A percentile compares a stretch with the other conserved stretches of the same genome.
Conservation (phyloP, 2,888 invertebrate species). For the Diploptera punctata region DNA sequence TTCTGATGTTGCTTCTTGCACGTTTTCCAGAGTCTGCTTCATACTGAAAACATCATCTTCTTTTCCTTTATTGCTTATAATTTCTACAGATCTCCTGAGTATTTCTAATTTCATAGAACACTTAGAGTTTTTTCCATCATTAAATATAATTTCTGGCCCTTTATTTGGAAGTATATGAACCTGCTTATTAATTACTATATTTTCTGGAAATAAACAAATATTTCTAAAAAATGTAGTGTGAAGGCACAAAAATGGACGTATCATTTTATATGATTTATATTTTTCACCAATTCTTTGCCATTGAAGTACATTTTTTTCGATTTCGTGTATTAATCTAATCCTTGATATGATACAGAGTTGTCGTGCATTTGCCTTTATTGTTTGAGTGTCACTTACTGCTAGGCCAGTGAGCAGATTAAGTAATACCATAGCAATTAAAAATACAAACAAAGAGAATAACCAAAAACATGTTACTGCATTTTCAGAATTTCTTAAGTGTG, state of each 20-base stretch:
- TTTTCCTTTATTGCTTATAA: not conserved
- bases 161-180: not conserved
- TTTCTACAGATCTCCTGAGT: not conserved
- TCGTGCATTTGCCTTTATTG: not conserved
- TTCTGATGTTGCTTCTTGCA: too few relatives aligned
- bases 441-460: conserved; percentile 5
- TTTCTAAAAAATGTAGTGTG: too few relatives aligned
- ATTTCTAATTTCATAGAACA: not conserved
- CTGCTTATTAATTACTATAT: not conserved
- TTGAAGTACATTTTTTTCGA: not conserved
- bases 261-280: too few relatives aligned
- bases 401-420: conserved; percentile 22
- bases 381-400: conserved; percentile 7
- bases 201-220: too few relatives aligned
- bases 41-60: not conserved
- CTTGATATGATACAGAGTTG: not conserved
- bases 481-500: not conserved
- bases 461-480: not conserved
- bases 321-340: not conserved
- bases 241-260: too few relatives aligned
- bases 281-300: not conserved
- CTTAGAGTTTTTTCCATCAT: not conserved
- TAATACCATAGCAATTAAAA: conserved; percentile 14
- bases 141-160: not conserved
- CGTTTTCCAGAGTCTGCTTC: not conserved